Evolutionary conservation across 2,113 vertebrate genomes (phyloP).

Genomic region (Typhlomys cinereus): DNA sequence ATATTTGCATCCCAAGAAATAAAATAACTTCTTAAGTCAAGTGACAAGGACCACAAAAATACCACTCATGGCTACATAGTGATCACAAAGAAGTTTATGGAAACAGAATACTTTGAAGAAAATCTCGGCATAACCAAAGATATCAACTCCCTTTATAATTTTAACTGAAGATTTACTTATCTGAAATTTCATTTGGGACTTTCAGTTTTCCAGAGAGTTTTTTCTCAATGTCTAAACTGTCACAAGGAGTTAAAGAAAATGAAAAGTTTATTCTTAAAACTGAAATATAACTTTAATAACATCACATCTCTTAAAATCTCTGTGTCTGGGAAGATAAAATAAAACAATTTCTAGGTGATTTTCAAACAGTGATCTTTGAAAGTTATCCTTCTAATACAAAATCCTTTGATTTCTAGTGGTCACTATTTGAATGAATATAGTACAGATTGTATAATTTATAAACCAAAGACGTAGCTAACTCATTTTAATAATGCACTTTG

Average conservation of each 20-base stretch:
- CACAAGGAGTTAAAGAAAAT: constrained; percentile 48
- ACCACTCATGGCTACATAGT: neutral
- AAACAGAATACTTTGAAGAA: neutral
- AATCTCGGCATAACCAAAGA: neutral
- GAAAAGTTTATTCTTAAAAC: constrained; percentile 47
- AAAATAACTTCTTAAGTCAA: constrained; percentile 11
- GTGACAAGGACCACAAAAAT: neutral
- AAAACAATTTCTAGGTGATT: constrained; percentile 72
- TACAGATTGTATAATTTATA: constrained; percentile 56
- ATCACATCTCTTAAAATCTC: constrained; percentile 48
- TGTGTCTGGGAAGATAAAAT: constrained; percentile 66
- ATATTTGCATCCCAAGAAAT: neutral
- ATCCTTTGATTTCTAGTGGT: constrained; percentile 73
- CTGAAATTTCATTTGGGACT: neutral
- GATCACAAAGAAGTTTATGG: neutral
- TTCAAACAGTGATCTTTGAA: constrained; percentile 70
- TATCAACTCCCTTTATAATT: neutral
- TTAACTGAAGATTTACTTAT: neutral
- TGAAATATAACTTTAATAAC: constrained; percentile 59
- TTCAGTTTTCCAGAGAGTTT: constrained; percentile 31
- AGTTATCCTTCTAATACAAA: constrained; percentile 52
- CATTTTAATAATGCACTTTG: constrained; percentile 74
- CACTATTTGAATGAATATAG: constrained; percentile 68
- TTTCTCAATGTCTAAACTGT: neutral
- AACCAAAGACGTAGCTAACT: constrained; percentile 57